Percentiles rank a stretch among this genome's conserved stretches.
Conservation (phyloP, 2,888 invertebrate genomes). For the Dolichomitus sp. region DNA sequence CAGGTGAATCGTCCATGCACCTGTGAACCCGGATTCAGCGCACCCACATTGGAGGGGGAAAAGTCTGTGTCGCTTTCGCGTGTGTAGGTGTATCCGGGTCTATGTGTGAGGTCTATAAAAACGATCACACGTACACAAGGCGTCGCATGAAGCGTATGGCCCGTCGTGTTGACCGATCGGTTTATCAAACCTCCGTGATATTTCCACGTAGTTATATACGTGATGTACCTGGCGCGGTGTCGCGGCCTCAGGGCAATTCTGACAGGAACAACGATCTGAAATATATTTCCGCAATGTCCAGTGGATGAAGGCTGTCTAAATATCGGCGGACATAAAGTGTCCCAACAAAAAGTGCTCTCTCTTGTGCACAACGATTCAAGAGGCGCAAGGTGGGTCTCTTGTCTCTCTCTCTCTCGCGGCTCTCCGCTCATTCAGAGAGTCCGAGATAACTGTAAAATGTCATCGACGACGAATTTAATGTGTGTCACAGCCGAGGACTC, state of each 20-base stretch:
- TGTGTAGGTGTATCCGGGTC: not conserved
- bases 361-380: conserved; percentile 18
- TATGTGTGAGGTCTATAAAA: conserved; percentile 6
- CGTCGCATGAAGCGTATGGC: conserved; percentile 30
- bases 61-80: not conserved
- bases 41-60: conserved; percentile 15
- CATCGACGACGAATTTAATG: conserved; percentile 83
- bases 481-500: conserved; percentile 76
- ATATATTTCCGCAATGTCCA: conserved; percentile 38
- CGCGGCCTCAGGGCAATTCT: conserved; percentile 28
- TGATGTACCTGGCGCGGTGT: conserved; percentile 57
- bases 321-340: not conserved
- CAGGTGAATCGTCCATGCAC: conserved; percentile 29
- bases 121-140: conserved; percentile 25
- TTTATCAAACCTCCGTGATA: conserved; percentile 55
- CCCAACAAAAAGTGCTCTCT: conserved; percentile 12
- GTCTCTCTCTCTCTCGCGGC: conserved; percentile 23
- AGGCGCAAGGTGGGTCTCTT: conserved; percentile 56
- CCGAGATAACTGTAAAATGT: conserved; percentile 85
- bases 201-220: conserved; percentile 35
- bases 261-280: conserved; percentile 33
- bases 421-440: conserved; percentile 42
- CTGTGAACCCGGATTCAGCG: conserved; percentile 47
- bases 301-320: conserved; percentile 36
- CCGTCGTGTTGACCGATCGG: conserved; percentile 37